Evolutionary conservation across 2,797 vertebrate species (phyloP), one percentile per base, ranked within the genome.

Genomic region (Epinephelus malabaricus): DNA sequence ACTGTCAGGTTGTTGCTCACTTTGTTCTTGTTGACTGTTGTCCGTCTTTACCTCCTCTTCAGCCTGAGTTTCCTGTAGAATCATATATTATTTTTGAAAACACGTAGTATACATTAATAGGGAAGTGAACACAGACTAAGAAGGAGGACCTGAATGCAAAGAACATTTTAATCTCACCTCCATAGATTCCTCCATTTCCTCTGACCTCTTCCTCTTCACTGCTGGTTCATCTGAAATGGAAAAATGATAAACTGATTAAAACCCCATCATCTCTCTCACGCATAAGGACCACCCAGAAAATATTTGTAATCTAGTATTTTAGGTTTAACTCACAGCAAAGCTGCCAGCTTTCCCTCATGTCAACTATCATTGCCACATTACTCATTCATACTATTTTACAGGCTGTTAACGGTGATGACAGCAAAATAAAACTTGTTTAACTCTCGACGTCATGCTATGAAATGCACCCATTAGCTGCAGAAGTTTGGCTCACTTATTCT

Each of bases 201-300:
- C 92, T 5, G 91, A 93, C 30, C 82, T 78, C 76, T 87, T 94
- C 67, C 91, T 92, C 83, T 95, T 95, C 73, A 90, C 12, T 10
- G 88, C 77, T 60, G 90, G 81, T 83, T 93, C 79, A 77, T 75
- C 96, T 95, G 79, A 1, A 65, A 72, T 17, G 40, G 49, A 76
- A 49, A 73, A 18, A 67, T 25, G 10, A 65, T 9, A 61, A 58
- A 60, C 11, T 19, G 9, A 15, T 15, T 15, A 47, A 47, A 18
- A 18, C 54, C 4, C 19, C n/a, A 21, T 8, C 0, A 15, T 38
- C 8, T 14, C 1, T 58, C 69, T 25, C 13, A 23, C 64, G 45
- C 6, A 45, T 58, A 65, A 17, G 11, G 13, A 56, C 4, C 6
- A 73, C 10, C 15, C 25, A 61, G 17, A 62, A 56, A 27, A 68